phyloP scores from a whole-genome alignment of 2,797 vertebrate genomes.

The Manis javanica region DNA sequence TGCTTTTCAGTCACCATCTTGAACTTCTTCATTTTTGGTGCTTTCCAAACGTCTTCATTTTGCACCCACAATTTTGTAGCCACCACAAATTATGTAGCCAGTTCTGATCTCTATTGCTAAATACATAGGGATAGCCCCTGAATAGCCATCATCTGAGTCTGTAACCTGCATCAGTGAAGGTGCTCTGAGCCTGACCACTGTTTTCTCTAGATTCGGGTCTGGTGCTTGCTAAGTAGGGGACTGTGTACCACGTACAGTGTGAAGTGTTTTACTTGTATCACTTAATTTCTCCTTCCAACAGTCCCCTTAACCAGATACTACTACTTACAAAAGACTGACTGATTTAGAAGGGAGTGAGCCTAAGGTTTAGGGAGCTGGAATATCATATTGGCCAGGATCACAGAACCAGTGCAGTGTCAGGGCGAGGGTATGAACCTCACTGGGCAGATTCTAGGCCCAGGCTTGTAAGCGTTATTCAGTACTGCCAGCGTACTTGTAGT shows the following conservation, averaged over 20 bases:
- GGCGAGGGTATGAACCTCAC: not conserved
- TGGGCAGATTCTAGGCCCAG: not conserved
- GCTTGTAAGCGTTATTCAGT: not conserved
- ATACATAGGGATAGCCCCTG: not conserved
- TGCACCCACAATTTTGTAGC: too few relatives aligned
- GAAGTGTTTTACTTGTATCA: not conserved
- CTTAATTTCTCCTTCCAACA: not conserved
- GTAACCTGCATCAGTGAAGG: not conserved
- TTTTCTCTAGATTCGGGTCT: too few relatives aligned
- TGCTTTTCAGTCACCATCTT: not conserved
- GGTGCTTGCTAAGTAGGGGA: not conserved
- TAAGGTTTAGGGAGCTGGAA: not conserved
- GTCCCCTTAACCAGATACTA: not conserved
- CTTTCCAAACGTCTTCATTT: not conserved
- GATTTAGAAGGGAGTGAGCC: not conserved
- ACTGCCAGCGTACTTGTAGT: not conserved
- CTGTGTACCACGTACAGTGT: not conserved
- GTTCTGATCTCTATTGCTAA: not conserved
- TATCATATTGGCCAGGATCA: not conserved
- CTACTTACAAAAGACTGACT: not conserved
- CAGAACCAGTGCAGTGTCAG: not conserved
- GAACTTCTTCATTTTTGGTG: not conserved
- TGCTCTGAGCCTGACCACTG: not conserved
- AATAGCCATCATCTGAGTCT: not conserved
- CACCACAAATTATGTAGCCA: not conserved